Base-by-base conservation (phyloP, 2,797 vertebrate genomes). In the Protosalanx chinensis region DNA sequence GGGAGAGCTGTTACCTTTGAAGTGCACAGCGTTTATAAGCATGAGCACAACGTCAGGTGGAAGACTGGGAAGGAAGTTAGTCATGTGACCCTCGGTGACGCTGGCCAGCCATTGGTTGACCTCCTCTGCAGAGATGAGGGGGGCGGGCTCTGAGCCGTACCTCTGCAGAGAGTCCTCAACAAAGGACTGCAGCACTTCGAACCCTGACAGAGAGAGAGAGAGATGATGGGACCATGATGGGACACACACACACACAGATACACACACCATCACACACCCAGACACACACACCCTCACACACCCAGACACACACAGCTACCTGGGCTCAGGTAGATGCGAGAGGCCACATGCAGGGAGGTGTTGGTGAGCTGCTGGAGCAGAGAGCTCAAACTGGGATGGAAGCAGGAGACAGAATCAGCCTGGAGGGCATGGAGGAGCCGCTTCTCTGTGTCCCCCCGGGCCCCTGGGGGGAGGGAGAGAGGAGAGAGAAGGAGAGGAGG, bases 31-130 rank as follows among this genome's bases (percentile, higher is more conserved):
- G 0, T 94, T 98, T 73, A 97, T 92, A 67, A 98, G 89, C 84
- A 98, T 91, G 65, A 98, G 81, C 75, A 94, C 90, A 0, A 92
- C 83, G 5, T 88, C 79, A 2, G 73, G 84, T 0, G 95, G 93
- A 74, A 97, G 87, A 41, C 91, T 89, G 0, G 93, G 89, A 20
- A 98, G 88, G 85, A 98, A 94, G 81, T 93, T 86, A 66, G 91
- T 78, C 33, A 98, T 95, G 74, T 94, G 92, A 13, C 95, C 94
- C 0, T 89, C 82, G 0, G 96, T 98, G 62, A 84, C 90, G 27
- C 93, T 90, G 76, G 94, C 91, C 72, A 98, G 93, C 96, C 97
- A 97, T 0, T 87, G 86, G 86, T 98, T 98, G 85, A 98, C 89
- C 65, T 93, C 89, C 1, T 82, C 91, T 64, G 79, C 87, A 20